phyloP scores from a whole-genome alignment of 1,140 invertebrate species.

The Drosophila kepulauana region DNA sequence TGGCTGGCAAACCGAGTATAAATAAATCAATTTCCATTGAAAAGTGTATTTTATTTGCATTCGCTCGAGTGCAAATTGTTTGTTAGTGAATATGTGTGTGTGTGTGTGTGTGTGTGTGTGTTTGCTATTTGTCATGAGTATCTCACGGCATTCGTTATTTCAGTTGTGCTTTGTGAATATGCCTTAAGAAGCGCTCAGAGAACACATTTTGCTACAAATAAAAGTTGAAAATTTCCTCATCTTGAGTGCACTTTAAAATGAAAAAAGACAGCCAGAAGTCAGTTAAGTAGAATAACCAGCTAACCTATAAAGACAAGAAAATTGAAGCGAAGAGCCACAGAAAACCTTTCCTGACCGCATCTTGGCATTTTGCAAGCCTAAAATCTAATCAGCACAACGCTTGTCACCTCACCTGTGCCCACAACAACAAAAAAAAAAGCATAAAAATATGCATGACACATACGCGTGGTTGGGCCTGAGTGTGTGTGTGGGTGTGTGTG shows the following conservation, averaged over 20 bases:
- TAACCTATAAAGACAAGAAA: constrained; percentile 60
- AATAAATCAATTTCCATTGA: constrained; percentile 66
- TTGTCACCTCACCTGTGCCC: constrained; percentile 38
- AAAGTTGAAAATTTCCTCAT: no score
- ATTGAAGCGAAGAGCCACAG: not conserved
- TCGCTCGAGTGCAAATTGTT: constrained; percentile 68
- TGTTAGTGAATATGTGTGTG: not conserved
- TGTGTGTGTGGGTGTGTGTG: no score
- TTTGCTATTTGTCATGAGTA: constrained; percentile 17
- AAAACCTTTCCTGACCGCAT: constrained; percentile 47
- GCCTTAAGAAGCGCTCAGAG: not conserved
- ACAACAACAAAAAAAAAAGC: not conserved
- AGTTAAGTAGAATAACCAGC: constrained; percentile 55
- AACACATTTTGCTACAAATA: not conserved
- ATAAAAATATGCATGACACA: constrained; percentile 27
- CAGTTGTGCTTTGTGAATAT: not conserved
- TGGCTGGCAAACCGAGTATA: constrained; percentile 57
- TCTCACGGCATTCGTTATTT: not conserved
- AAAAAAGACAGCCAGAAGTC: not conserved
- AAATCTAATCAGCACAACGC: constrained; percentile 78
- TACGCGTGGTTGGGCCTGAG: not conserved
- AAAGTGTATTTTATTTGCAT: constrained; percentile 68
- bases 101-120: not conserved
- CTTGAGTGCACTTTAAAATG: not conserved
- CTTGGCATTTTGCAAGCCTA: constrained; percentile 44